Base-by-base conservation (phyloP, 2,113 vertebrate species). In the Dinomys branickii region DNA sequence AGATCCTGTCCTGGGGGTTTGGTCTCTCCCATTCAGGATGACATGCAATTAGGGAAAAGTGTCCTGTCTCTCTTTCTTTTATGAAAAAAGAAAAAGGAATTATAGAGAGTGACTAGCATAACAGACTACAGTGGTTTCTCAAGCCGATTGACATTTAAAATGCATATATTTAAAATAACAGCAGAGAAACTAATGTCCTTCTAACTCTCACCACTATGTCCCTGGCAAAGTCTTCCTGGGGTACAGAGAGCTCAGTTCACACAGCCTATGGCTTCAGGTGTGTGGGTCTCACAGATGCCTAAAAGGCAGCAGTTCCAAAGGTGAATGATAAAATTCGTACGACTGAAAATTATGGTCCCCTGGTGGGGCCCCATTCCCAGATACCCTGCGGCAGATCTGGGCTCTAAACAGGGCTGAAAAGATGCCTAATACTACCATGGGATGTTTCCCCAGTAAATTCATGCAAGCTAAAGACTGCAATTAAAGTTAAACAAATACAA, bases 161-260 rank as follows among this genome's bases (percentile, higher is more conserved):
- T 92, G 19, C 33, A 52, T 44, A 88, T 35, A 82, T 87, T 85
- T 93, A 75, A 87, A 67, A 94, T 65, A 94, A 81, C 11, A 83
- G 52, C 35, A 71, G 24, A 61, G 26, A 73, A 85, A 63, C 4
- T 7, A 41, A 73, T 50, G 38, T 52, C 13, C 33, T 90, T 85
- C 52, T 80, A 77, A 90, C 11, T 61, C 16, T 52, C 7, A 89
- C 26, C 75, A 38, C 26, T 1, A 28, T 2, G 41, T 0, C 16
- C n/a, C 61, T 71, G 69, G 69, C 38, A 78, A 80, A 59, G 1
- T 69, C 35, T 69, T 61, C 16, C 44, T 65, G 2, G 28, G n/a
- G 13, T 33, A 47, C 4, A 52, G 7, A 67, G 5, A 67, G 56
- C 47, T 56, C 47, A 44, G 12, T 22, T 17, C 26, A 67, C 26